Evolutionary conservation across 1,140 invertebrate species (phyloP), one percentile per base, ranked within the genome.

Genomic region (Akabosia matsudoensis): DNA sequence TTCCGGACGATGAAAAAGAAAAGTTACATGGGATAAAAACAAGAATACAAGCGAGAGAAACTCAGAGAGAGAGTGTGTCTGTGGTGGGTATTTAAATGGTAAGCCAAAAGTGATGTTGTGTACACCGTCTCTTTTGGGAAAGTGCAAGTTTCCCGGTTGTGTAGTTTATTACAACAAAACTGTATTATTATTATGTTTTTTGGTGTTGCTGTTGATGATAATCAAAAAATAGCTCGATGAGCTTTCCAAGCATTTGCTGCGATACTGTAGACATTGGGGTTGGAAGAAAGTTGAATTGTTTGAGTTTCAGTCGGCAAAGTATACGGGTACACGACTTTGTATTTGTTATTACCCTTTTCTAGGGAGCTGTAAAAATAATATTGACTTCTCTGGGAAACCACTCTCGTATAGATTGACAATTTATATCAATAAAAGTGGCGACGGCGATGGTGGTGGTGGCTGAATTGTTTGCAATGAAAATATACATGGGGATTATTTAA

Each of bases 1-100:
- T 67, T 67, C 61, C 61, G 61, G 61, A 67, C 61, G 61, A 67
- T 67, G 61, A 67, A 67, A 67, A 67, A 67, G 10, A 24, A 22
- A 16, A 56, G 54, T n/a, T n/a, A n/a, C n/a, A n/a, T n/a, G n/a
- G n/a, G n/a, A n/a, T n/a, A n/a, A n/a, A n/a, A n/a, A 45, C 37
- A 18, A n/a, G 51, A 73, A 24, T 22, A 16, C 54, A 76, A 24
- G 45, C 14, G 31, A 61, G 76, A n/a, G 26, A 45, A 34, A 76
- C 45, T n/a, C 51, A 34, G 18, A 61, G 37, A 45, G 37, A 10
- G 37, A 10, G 37, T 45, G 37, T 45, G 37, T 45, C 18, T 45
- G 37, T 45, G 37, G 37, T 45, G 37, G 37, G 37, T 45, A 45
- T 45, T 45, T 45, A 18, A 45, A 45, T 45, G 37, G 37, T 45